These are phyloP conservation scores for Aspidiotus destructor DNA, from an alignment of 2,888 invertebrate species.

Conservation along the genomic window DNA sequence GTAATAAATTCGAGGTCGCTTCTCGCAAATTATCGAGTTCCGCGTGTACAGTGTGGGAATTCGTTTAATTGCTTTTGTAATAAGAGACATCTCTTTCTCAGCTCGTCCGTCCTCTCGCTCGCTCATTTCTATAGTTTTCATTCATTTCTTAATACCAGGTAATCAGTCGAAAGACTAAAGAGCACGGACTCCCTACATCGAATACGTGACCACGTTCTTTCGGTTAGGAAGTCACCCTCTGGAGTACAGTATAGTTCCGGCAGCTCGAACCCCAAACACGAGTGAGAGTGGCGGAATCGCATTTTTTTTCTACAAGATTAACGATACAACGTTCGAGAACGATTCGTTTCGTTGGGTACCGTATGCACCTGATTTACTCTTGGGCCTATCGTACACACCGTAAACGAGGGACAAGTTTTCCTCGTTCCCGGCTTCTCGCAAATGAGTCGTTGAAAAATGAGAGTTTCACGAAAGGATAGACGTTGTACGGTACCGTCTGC, in stretches of 20 bases:
- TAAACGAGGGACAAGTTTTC: no score
- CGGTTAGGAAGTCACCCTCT: conserved; percentile 14
- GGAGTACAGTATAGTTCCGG: not conserved
- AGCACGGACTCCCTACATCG: not conserved
- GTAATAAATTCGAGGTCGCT: conserved; percentile 4
- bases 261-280: not conserved
- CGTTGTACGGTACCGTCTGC: no score
- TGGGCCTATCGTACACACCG: not conserved
- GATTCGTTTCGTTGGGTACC: not conserved
- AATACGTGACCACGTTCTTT: conserved; percentile 9
- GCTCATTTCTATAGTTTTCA: not conserved
- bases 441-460: not conserved
- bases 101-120: not conserved
- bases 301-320: conserved; percentile 1
- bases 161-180: conserved; percentile 19
- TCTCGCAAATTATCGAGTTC: conserved; percentile 11
- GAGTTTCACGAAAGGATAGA: no score
- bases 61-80: conserved; percentile 24
- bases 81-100: not conserved
- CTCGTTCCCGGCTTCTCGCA: no score
- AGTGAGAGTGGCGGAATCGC: not conserved
- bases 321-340: conserved; percentile 2
- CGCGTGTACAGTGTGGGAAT: conserved; percentile 10
- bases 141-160: conserved; percentile 20
- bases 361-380: not conserved